Evolutionary conservation across 2,888 invertebrate species (phyloP), one percentile per base, ranked within the genome.

Genomic region (Helobdella robusta): DNA sequence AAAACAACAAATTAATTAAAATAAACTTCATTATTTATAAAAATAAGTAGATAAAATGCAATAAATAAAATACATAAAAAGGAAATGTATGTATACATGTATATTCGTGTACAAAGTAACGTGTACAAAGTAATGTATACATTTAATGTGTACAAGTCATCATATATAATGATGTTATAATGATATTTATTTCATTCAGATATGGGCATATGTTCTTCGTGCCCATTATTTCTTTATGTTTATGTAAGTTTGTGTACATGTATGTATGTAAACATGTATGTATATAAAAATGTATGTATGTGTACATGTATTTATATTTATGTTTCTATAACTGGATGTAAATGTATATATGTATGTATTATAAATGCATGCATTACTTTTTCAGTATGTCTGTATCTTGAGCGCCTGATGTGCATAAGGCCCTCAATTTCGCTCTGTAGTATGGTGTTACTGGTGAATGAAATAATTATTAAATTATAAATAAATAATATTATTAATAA

Each of bases 401-500:
- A 35, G 36, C n/a, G 15, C 23, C 89, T 18, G 86, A 83, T 76
- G 87, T 89, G 74, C 90, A 89, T 32, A 91, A 80, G 36, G 83
- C 84, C 78, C 89, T 89, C 66, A 92, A 76, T 79, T 91, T 91
- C 77, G 86, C 84, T 79, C 85, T 82, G 66, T 82, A 81, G 66
- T 82, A 76, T 28, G 76, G 75, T 32, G 77, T 76, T 36, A 76
- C 77, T 76, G 72, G 44, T 73, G 72, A 23, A 34, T 61, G 59
- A 48, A 78, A 76, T 60, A 28, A 58, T 3, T 28, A 30, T 58
- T 28, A 25, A 28, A 58, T 28, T 15, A 60, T n/a, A 8, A 28
- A 60, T n/a, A n/a, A n/a, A 23, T 54, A 23, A n/a, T 11, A 30
- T 11, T 54, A 32, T 25, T 50, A 50, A 15, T 54, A 28, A 25